These are phyloP conservation scores for Elgaria multicarinata DNA, from an alignment of 2,113 vertebrate genomes.

Conservation along the genomic window DNA sequence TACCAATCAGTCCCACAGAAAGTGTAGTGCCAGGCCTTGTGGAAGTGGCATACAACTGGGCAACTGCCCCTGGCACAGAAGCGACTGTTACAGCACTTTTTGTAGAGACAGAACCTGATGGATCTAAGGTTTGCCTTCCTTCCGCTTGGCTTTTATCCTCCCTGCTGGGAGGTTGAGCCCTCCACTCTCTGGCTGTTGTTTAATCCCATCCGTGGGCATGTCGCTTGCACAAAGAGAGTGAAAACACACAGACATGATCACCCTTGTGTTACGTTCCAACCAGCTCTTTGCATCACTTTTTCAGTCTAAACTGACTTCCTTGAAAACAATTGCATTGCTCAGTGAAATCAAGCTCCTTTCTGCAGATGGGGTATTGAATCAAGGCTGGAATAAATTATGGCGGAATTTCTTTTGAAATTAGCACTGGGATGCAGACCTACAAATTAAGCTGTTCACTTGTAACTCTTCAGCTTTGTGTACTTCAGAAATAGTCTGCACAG, in stretches of 20 bases:
- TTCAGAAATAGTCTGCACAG: conserved; percentile 49
- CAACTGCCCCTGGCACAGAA: background rate
- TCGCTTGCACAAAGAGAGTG: background rate
- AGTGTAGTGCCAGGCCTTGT: background rate
- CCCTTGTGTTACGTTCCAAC: background rate
- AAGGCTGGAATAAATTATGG: conserved; percentile 38
- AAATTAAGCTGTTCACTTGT: conserved; percentile 57
- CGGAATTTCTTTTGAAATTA: conserved; percentile 52
- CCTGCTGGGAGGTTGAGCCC: too few relatives aligned
- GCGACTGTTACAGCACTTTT: background rate
- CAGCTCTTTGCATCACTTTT: conserved; percentile 11
- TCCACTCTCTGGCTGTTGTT: background rate
- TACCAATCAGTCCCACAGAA: background rate
- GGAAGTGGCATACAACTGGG: background rate
- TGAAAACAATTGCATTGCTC: background rate
- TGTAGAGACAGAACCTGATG: background rate
- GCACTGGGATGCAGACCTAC: conserved; percentile 44
- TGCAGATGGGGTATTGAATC: conserved; percentile 38
- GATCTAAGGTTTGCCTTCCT: background rate
- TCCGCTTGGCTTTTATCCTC: background rate
- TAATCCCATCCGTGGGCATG: background rate
- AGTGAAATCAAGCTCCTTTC: conserved; percentile 46
- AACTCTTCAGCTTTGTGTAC: conserved; percentile 23
- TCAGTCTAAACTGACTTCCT: background rate
- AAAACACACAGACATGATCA: background rate